These are phyloP conservation scores for Meiosimyza platycephala DNA, from an alignment of 2,888 invertebrate species.

Conservation along the genomic window DNA sequence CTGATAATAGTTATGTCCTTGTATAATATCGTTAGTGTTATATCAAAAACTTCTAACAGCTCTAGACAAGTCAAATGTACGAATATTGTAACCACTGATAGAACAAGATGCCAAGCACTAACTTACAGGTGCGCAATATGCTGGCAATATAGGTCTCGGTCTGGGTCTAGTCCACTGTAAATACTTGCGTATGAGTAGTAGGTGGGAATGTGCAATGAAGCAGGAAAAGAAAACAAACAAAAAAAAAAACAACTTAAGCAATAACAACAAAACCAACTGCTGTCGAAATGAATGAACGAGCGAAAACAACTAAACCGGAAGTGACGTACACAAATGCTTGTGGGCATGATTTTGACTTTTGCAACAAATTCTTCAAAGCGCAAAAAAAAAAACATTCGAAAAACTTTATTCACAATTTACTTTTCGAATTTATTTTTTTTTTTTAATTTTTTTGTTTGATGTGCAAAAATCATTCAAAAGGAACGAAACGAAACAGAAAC, in stretches of 20 bases:
- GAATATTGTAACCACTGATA: too few relatives aligned
- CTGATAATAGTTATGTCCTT: too few relatives aligned
- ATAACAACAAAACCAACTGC: not conserved
- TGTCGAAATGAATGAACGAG: not conserved
- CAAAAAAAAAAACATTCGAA: not conserved
- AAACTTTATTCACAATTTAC: not conserved
- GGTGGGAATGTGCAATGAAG: conserved; percentile 17
- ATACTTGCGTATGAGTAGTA: not conserved
- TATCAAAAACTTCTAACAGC: too few relatives aligned
- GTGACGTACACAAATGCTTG: conserved; percentile 28
- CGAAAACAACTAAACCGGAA: conserved; percentile 24
- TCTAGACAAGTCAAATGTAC: too few relatives aligned
- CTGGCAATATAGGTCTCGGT: not conserved
- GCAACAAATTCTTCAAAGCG: not conserved
- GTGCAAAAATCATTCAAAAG: conserved; percentile 25
- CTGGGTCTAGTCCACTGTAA: too few relatives aligned
- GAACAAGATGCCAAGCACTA: not conserved
- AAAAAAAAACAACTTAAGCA: not conserved
- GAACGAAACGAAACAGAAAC: conserved; percentile 19
- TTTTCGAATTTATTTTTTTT: not conserved
- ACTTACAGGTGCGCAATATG: not conserved
- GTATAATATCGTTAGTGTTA: too few relatives aligned
- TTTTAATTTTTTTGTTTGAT: not conserved
- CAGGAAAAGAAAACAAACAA: not conserved
- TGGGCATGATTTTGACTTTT: conserved; percentile 14